These are phyloP conservation scores for Agapostemon virescens DNA, from an alignment of 2,888 invertebrate genomes.

Conservation along the genomic window DNA sequence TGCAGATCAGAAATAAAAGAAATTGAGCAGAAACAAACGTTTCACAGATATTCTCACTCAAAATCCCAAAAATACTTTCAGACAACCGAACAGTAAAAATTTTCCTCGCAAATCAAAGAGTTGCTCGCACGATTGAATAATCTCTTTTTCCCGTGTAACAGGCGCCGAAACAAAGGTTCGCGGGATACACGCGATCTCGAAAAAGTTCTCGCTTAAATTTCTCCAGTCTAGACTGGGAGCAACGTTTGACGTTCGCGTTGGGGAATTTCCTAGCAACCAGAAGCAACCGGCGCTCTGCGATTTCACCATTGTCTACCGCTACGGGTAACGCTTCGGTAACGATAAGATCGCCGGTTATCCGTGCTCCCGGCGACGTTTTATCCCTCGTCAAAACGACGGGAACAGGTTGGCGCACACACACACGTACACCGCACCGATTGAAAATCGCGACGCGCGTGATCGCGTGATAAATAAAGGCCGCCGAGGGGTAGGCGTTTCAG, in stretches of 20 bases:
- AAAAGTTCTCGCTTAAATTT: not conserved
- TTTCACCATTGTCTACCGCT: not conserved
- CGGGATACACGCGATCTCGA: not conserved
- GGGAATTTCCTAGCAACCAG: not conserved
- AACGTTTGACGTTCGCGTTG: not conserved
- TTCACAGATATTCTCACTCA: too few relatives aligned
- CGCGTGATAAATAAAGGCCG: conserved; percentile 37
- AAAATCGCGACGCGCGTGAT: conserved; percentile 13
- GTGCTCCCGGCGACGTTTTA: not conserved
- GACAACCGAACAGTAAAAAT: too few relatives aligned
- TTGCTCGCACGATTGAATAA: too few relatives aligned
- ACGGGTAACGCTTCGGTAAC: not conserved
- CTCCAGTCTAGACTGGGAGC: not conserved
- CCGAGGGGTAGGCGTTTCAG: conserved; percentile 31
- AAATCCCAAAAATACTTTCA: too few relatives aligned
- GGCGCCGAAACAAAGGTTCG: too few relatives aligned
- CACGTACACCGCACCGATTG: not conserved
- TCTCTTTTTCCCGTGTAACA: too few relatives aligned
- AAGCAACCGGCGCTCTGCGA: not conserved
- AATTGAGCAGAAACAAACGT: too few relatives aligned
- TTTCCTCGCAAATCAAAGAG: too few relatives aligned
- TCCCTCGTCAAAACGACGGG: not conserved
- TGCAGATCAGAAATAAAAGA: too few relatives aligned
- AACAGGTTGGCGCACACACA: too few relatives aligned
- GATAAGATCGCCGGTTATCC: conserved; percentile 4